Conservation (phyloP, 2,888 invertebrate genomes). For the Amiota minor region DNA sequence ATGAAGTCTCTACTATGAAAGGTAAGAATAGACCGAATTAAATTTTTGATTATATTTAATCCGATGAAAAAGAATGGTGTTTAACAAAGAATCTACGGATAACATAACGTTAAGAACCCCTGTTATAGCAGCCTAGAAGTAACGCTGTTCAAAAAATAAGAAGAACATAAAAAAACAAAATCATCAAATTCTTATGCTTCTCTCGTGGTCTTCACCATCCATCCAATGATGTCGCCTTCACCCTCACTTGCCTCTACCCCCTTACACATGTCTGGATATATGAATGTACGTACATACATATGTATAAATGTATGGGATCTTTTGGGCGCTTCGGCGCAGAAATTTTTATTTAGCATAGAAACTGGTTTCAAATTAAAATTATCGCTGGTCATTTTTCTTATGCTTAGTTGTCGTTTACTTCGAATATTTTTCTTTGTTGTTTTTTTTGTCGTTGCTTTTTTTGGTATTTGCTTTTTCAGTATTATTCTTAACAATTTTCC, state of each 20-base stretch:
- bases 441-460: conserved; percentile 31
- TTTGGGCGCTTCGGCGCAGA: conserved; percentile 42
- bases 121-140: too few species aligned
- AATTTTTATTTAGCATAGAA: conserved; percentile 67
- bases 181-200: conserved; percentile 24
- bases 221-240: conserved; percentile 25
- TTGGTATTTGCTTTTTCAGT: conserved; percentile 17
- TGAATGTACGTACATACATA: too few species aligned
- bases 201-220: not conserved
- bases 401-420: conserved; percentile 64
- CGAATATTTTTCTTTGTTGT: conserved; percentile 36
- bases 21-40: too few species aligned
- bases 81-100: too few species aligned
- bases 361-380: conserved; percentile 72
- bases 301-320: too few species aligned
- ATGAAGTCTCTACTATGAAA: too few species aligned
- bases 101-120: too few species aligned
- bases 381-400: conserved; percentile 70
- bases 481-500: conserved; percentile 12
- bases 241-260: not conserved
- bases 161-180: conserved; percentile 21
- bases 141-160: conserved; percentile 10
- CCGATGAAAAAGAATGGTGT: too few species aligned
- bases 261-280: not conserved
- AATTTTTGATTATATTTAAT: too few species aligned